Percentiles rank a stretch among this genome's conserved stretches.
These are phyloP conservation scores for Luffia ferchaultella DNA, from an alignment of 2,888 invertebrate species.

Conservation along the genomic window DNA sequence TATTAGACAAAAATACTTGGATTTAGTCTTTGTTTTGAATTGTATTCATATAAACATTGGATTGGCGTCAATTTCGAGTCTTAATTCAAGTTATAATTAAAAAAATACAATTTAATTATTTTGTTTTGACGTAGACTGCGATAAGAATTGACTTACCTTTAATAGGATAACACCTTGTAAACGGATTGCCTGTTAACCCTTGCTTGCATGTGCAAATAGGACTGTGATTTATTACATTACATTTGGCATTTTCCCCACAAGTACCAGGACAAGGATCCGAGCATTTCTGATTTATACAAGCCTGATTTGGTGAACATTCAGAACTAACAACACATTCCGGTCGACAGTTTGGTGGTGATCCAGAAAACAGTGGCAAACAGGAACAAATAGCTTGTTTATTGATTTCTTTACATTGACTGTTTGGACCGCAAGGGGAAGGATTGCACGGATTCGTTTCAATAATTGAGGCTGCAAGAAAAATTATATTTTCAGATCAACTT, in stretches of 20 bases:
- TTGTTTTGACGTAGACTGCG: too few relatives aligned
- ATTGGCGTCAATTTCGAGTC: too few relatives aligned
- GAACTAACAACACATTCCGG: slow-evolving; percentile 77
- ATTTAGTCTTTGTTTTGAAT: too few relatives aligned
- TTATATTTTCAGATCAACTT: slow-evolving; percentile 1
- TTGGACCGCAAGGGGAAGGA: slow-evolving; percentile 76
- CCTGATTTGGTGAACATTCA: slow-evolving; percentile 70
- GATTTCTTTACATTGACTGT: slow-evolving; percentile 77
- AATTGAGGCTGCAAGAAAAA: slow-evolving; percentile 32
- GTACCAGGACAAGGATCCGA: slow-evolving; percentile 71
- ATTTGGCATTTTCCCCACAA: slow-evolving; percentile 69
- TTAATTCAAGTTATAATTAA: too few relatives aligned
- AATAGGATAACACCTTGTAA: slow-evolving; percentile 73
- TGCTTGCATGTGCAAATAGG: slow-evolving; percentile 80
- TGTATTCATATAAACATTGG: too few relatives aligned
- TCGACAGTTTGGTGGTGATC: slow-evolving; percentile 75
- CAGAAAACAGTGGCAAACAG: slow-evolving; percentile 70
- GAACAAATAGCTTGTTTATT: slow-evolving; percentile 78
- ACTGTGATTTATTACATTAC: slow-evolving; percentile 72
- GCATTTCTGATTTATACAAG: slow-evolving; percentile 77
- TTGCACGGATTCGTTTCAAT: slow-evolving; percentile 38
- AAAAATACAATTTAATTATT: too few relatives aligned
- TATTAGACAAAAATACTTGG: too few relatives aligned
- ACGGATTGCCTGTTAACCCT: slow-evolving; percentile 79
- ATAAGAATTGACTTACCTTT: slow-evolving; percentile 40